A percentile compares a stretch with the other conserved stretches of the same genome.
Conservation (phyloP, 2,113 vertebrate genomes). For the Myotis davidii region DNA sequence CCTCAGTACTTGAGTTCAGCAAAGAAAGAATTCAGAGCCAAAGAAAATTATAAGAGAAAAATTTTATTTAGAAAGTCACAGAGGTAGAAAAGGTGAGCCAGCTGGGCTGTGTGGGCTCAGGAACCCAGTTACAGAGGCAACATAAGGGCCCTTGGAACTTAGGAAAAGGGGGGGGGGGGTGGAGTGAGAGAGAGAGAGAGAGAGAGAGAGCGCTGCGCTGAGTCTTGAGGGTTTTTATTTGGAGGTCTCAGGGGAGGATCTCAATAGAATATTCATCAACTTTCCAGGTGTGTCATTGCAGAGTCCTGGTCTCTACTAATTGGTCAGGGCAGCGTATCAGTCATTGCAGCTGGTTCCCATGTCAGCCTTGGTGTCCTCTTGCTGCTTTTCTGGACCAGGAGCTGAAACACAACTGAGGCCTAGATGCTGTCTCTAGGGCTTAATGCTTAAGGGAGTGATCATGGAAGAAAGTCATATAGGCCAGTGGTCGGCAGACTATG, state of each 20-base stretch:
- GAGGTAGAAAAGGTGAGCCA: background rate
- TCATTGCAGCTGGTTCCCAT: background rate
- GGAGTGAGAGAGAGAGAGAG: accelerated
- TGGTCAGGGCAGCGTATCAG: background rate
- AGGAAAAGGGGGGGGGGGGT: no score
- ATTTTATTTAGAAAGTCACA: background rate
- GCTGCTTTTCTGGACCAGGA: background rate
- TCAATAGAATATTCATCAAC: background rate
- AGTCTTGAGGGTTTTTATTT: background rate
- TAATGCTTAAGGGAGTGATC: background rate
- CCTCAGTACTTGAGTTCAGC: background rate
- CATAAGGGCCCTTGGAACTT: background rate
- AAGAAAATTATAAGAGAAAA: background rate
- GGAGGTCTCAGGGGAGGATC: background rate
- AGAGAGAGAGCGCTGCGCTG: background rate
- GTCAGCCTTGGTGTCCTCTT: background rate
- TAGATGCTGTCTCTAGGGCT: background rate
- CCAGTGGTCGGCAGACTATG: background rate
- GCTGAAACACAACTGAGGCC: background rate
- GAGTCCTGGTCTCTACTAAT: background rate
- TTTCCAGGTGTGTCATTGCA: background rate
- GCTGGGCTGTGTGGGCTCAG: background rate
- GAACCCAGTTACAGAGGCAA: background rate
- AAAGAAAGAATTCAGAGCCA: background rate
- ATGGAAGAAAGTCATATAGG: background rate